Percentiles rank a stretch among this genome's conserved stretches.
These are phyloP conservation scores for Drosophila melanosoma DNA, from an alignment of 2,888 invertebrate species.

Conservation along the genomic window DNA sequence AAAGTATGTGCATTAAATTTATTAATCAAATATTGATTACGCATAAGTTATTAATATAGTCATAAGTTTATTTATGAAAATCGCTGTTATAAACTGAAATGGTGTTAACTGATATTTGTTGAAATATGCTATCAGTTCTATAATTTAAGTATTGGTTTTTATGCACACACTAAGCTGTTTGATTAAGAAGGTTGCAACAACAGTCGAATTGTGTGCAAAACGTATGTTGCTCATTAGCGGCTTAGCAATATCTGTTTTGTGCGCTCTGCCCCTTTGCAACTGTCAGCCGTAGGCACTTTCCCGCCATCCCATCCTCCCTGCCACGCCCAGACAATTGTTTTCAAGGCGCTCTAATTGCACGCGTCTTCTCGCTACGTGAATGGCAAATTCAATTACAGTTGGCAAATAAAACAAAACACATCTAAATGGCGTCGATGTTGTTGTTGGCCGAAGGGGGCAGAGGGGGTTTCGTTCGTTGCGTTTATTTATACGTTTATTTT, in stretches of 20 bases:
- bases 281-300: neutral
- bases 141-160: conserved; percentile 15
- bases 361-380: conserved; percentile 51
- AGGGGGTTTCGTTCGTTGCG: conserved; percentile 20
- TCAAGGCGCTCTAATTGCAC: conserved; percentile 66
- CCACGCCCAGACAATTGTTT: conserved; percentile 17
- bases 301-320: neutral
- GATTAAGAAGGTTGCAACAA: conserved; percentile 5
- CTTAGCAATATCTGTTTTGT: conserved; percentile 18
- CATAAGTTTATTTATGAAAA: conserved; percentile 2
- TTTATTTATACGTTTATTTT: conserved; percentile 78
- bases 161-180: neutral
- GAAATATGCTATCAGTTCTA: neutral
- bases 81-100: conserved; percentile 2
- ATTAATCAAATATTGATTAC: neutral
- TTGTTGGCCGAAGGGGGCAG: neutral
- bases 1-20: neutral
- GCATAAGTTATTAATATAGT: conserved; percentile 2
- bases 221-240: conserved; percentile 42
- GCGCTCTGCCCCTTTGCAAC: neutral
- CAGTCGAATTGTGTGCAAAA: neutral
- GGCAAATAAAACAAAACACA: conserved; percentile 58
- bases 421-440: conserved; percentile 17
- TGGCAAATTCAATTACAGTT: conserved; percentile 60
- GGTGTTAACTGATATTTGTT: neutral